Percentiles rank a stretch among this genome's conserved stretches.
phyloP scores from a whole-genome alignment of 2,797 vertebrate genomes.

The Cephalopachus bancanus region DNA sequence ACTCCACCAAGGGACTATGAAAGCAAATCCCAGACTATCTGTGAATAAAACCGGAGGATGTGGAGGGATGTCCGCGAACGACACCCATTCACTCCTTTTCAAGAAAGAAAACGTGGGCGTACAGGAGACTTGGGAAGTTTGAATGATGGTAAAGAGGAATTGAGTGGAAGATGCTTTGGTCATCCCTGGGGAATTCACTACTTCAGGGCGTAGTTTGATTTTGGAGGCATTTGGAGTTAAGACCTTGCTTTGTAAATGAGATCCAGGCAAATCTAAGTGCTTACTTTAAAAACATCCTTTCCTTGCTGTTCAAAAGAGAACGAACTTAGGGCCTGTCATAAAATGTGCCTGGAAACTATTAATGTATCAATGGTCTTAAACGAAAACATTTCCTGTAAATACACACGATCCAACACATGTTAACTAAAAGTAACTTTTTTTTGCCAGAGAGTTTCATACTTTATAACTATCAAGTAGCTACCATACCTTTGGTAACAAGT shows the following conservation, averaged over 20 bases:
- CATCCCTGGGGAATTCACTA: constrained; percentile 64
- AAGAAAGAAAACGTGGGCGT: constrained; percentile 37
- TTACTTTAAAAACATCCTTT: constrained; percentile 83
- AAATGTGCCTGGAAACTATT: constrained; percentile 82
- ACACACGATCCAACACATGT: constrained; percentile 69
- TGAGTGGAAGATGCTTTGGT: constrained; percentile 5
- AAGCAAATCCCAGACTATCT: neutral
- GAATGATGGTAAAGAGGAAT: constrained; percentile 24
- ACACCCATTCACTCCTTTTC: neutral
- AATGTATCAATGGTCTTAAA: constrained; percentile 76
- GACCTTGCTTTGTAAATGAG: constrained; percentile 80
- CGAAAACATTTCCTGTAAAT: constrained; percentile 78
- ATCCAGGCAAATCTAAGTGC: constrained; percentile 81
- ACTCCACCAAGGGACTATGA: constrained; percentile 35
- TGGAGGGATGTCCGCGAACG: neutral
- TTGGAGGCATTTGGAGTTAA: constrained; percentile 78
- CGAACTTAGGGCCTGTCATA: constrained; percentile 72
- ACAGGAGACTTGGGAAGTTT: neutral
- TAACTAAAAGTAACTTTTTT: constrained; percentile 70
- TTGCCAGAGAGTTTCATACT: constrained; percentile 66
- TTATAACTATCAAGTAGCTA: constrained; percentile 63
- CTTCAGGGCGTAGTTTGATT: constrained; percentile 68
- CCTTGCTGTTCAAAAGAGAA: constrained; percentile 81
- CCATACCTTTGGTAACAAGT: constrained; percentile 63
- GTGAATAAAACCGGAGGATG: neutral